These are phyloP conservation scores for Salmo trutta DNA, from an alignment of 2,797 vertebrate species.

Conservation along the genomic window DNA sequence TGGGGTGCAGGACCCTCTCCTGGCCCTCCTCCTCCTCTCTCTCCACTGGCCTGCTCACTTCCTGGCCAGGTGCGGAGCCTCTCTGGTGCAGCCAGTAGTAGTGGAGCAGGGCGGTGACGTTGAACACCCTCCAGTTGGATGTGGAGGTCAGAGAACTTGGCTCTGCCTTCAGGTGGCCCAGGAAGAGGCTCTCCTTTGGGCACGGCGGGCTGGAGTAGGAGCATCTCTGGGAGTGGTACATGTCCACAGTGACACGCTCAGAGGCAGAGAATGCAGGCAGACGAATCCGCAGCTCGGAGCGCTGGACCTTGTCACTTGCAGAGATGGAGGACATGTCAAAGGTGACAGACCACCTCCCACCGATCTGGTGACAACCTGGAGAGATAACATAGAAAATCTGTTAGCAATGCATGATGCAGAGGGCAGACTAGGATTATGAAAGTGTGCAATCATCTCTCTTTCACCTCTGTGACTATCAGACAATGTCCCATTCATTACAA, in stretches of 20 bases:
- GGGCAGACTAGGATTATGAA: conserved; percentile 1
- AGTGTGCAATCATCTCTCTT: not conserved
- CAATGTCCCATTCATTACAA: conserved; percentile 14
- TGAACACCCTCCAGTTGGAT: conserved; percentile 83
- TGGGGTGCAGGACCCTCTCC: conserved; percentile 46
- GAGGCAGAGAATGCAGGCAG: conserved; percentile 61
- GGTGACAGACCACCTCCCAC: conserved; percentile 78
- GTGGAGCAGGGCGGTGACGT: conserved; percentile 77
- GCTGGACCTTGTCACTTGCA: conserved; percentile 72
- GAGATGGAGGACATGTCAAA: conserved; percentile 87
- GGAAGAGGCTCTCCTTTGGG: conserved; percentile 58
- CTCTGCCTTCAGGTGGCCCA: conserved; percentile 73
- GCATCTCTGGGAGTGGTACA: conserved; percentile 74
- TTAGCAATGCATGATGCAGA: conserved; percentile 16
- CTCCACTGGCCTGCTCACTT: not conserved
- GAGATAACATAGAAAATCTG: not conserved
- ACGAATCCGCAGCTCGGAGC: conserved; percentile 79
- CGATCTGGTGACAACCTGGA: conserved; percentile 74
- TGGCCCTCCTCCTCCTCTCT: not conserved
- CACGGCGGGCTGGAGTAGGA: conserved; percentile 54
- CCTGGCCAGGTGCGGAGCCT: not conserved
- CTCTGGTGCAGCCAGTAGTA: conserved; percentile 72
- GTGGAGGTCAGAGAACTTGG: conserved; percentile 39
- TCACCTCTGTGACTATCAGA: not conserved
- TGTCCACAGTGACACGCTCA: conserved; percentile 65